Evolutionary conservation across 2,888 invertebrate genomes (phyloP).

Genomic region (Philonicus albiceps): DNA sequence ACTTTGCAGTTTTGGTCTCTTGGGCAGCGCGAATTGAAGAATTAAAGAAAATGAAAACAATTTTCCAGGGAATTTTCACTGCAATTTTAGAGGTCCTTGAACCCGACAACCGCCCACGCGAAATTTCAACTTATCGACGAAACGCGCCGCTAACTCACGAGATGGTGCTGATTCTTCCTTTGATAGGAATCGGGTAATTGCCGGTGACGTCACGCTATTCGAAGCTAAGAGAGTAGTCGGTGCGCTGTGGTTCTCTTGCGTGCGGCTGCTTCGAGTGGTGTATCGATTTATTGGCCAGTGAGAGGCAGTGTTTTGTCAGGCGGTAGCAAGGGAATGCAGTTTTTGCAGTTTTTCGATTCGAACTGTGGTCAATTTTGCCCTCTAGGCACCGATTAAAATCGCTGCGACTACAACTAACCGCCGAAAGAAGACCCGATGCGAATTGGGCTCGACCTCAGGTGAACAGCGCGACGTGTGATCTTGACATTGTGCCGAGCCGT

Average conservation of each 20-base stretch:
- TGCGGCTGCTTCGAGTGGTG: neutral
- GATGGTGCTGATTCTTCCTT: neutral
- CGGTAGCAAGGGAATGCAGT: neutral
- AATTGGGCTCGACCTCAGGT: neutral
- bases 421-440: neutral
- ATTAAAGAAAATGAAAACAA: neutral
- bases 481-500: slow-evolving; percentile 34
- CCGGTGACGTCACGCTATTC: neutral
- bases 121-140: neutral
- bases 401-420: neutral
- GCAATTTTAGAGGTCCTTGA: neutral
- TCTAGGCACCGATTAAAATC: neutral
- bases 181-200: neutral
- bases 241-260: neutral
- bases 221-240: neutral
- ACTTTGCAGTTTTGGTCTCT: no score
- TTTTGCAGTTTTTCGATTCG: neutral
- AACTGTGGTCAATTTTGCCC: neutral
- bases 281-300: slow-evolving; percentile 13
- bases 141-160: no score
- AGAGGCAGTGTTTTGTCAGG: neutral
- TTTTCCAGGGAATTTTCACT: neutral
- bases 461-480: neutral
- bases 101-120: neutral
- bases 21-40: no score